Evolutionary conservation across 2,797 vertebrate species (phyloP).

Genomic region (Tolypeutes matacus): DNA sequence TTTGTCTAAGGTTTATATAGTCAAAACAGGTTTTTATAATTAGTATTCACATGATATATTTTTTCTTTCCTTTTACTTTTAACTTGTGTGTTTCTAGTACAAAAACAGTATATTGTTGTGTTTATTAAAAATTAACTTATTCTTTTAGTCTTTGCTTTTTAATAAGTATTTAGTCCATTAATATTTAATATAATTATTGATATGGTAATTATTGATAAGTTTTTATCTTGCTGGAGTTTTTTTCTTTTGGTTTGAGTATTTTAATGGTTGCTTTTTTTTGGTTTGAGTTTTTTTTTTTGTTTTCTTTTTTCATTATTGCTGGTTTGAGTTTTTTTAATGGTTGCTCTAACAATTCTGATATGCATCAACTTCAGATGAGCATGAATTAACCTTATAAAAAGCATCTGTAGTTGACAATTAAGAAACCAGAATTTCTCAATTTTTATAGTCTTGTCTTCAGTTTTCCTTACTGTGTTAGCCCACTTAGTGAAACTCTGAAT

Average conservation of each 20-base stretch:
- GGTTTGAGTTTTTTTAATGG: slow-evolving; percentile 18
- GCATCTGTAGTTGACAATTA: background rate
- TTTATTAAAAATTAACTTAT: background rate
- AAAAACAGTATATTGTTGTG: background rate
- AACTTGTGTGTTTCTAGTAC: background rate
- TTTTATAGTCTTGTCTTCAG: slow-evolving; percentile 13
- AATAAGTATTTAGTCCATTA: slow-evolving; percentile 13
- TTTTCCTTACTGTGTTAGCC: background rate
- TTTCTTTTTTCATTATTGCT: background rate
- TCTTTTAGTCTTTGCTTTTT: background rate
- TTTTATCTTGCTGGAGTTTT: slow-evolving; percentile 30
- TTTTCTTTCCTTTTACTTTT: slow-evolving; percentile 25
- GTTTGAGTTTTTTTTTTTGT: background rate
- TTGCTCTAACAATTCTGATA: slow-evolving; percentile 16
- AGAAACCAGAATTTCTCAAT: slow-evolving; percentile 17
- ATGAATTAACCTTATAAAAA: slow-evolving; percentile 49
- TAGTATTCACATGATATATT: slow-evolving; percentile 8
- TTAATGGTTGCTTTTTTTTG: background rate
- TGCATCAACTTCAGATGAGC: background rate
- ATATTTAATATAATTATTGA: background rate
- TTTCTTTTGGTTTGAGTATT: slow-evolving; percentile 17
- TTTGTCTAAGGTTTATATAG: slow-evolving; percentile 17
- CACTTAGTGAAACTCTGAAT: slow-evolving; percentile 60
- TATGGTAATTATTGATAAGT: background rate
- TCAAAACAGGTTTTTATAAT: background rate